Conservation (phyloP, 2,888 invertebrate genomes). For the Terebella lapidaria region DNA sequence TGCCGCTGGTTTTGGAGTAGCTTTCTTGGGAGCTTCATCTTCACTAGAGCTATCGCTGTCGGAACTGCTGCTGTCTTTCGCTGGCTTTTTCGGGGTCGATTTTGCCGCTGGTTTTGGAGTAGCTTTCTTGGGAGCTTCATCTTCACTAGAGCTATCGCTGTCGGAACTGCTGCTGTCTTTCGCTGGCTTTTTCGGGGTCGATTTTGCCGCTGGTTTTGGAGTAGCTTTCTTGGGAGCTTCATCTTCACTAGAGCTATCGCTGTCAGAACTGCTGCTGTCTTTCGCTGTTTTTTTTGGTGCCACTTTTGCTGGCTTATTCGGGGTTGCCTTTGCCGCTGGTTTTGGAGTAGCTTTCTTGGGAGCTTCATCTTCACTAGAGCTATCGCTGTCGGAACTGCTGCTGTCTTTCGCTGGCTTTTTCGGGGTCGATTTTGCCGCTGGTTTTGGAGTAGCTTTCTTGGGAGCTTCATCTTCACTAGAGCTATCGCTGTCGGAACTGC, state of each 20-base stretch:
- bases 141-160: not conserved
- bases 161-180: no score
- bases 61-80: not conserved
- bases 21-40: not conserved
- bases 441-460: not conserved
- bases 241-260: not conserved
- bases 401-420: no score
- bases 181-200: not conserved
- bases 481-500: not conserved
- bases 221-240: not conserved
- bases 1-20: not conserved
- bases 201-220: not conserved
- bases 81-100: not conserved
- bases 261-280: no score
- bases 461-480: slow-evolving; percentile 1
- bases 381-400: no score
- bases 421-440: not conserved
- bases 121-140: not conserved
- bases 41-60: not conserved
- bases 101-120: not conserved
- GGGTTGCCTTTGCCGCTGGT: not conserved
- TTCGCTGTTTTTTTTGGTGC: not conserved
- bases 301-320: not conserved
- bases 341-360: no score
- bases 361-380: no score